These are phyloP conservation scores for Iphiclides podalirius DNA, from an alignment of 2,888 invertebrate species.

Conservation along the genomic window DNA sequence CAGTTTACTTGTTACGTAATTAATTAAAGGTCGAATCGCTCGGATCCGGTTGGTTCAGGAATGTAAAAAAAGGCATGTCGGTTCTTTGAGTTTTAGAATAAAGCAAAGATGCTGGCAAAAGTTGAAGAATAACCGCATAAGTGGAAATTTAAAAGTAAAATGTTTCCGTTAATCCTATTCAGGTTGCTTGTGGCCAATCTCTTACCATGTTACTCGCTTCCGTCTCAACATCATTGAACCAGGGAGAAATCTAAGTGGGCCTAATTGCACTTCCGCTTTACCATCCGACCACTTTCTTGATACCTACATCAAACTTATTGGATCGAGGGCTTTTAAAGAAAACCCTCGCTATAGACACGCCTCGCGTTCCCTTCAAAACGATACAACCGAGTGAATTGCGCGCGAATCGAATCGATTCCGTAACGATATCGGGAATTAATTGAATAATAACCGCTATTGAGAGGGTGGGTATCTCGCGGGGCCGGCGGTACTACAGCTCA, in stretches of 20 bases:
- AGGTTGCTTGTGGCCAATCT: background rate
- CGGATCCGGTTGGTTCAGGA: too few species aligned
- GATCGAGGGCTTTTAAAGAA: slow-evolving; percentile 40
- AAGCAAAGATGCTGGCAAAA: too few species aligned
- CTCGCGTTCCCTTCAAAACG: slow-evolving; percentile 33
- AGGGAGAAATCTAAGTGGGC: background rate
- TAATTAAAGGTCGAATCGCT: too few species aligned
- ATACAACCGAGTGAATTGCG: slow-evolving; percentile 32
- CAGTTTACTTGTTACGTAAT: too few species aligned
- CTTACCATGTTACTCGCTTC: background rate
- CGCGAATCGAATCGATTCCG: slow-evolving; percentile 36
- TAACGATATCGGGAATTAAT: slow-evolving; percentile 65
- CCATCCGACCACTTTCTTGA: slow-evolving; percentile 6
- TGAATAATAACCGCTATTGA: slow-evolving; percentile 66
- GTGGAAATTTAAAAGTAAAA: background rate
- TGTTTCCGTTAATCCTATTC: background rate
- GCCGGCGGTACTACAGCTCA: slow-evolving; percentile 38
- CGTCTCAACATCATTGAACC: background rate
- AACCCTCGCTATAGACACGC: slow-evolving; percentile 39
- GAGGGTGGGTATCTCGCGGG: slow-evolving; percentile 36
- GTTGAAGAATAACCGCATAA: too few species aligned
- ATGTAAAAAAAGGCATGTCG: too few species aligned
- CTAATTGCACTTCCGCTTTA: slow-evolving; percentile 1
- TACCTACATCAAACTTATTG: slow-evolving; percentile 29
- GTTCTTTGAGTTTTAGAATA: too few species aligned